Conservation (phyloP, 2,113 vertebrate genomes). For the Telmatochromis brachygnathus region DNA sequence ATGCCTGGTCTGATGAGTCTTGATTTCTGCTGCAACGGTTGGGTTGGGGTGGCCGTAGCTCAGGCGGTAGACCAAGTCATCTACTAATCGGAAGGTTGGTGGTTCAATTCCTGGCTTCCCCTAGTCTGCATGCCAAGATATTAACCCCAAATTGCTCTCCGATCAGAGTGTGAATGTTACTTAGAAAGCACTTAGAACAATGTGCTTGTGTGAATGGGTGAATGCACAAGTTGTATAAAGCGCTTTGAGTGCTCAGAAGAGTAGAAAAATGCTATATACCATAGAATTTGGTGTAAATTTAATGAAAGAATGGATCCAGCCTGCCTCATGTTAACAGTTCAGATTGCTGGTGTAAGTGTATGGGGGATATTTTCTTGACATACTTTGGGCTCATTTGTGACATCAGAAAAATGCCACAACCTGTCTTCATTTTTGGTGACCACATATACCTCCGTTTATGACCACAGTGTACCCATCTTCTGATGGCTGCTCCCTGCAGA, state of each 20-base stretch:
- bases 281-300: not conserved
- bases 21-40: rapidly evolving
- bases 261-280: not conserved
- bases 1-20: not conserved
- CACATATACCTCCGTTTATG: not conserved
- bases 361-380: not conserved
- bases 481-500: not conserved
- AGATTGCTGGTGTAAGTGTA: not conserved
- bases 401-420: not conserved
- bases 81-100: rapidly evolving
- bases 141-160: not conserved
- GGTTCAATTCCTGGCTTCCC: rapidly evolving
- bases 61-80: rapidly evolving
- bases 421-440: not conserved
- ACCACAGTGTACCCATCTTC: not conserved
- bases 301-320: not conserved
- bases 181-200: not conserved
- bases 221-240: not conserved
- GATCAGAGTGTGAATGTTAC: not conserved
- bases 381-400: not conserved
- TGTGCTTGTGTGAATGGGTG: not conserved
- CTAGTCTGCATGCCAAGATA: not conserved
- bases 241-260: rapidly evolving
- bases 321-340: rapidly evolving
- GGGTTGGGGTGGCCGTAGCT: not conserved